Base-by-base conservation (phyloP, 2,797 vertebrate species). In the Xenopus petersii region DNA sequence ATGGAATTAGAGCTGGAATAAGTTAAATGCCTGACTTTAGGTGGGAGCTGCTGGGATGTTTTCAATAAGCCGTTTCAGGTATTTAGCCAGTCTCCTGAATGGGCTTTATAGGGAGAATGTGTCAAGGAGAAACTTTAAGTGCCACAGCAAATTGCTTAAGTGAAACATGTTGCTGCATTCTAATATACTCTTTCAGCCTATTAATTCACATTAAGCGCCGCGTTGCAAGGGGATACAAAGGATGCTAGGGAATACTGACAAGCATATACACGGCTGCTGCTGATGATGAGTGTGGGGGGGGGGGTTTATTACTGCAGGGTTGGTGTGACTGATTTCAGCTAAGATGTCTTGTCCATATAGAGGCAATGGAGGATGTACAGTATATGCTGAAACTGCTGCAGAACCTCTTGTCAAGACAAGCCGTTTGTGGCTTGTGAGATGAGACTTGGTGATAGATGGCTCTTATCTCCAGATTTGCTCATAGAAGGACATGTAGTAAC, bases 1-100 rank as follows among this genome's bases (percentile, higher is more conserved):
- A 85, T 65, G 64, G 72, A 16, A 77, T 83, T 83, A 81, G 69
- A 62, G 55, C 73, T 75, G 33, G 46, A 46, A 0, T 11, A 48
- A 56, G 51, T 49, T 10, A n/a, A 63, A 42, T 60, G 33, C 26
- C 26, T 1, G 26, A 30, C 26, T 30, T 4, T 30, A 30, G 21
- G 49, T 70, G 64, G 63, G 74, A n/a, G 73, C n/a, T 55, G 26
- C 42, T 54, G 61, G 65, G 47, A 54, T 75, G 72, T 81, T 85
- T 84, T 59, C 42, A 80, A 75, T 79, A 75, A 81, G 62, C 58
- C 54, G 24, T 15, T 62, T 6, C 15, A 17, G 81, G 79, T 54
- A 36, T 3, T 71, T 74, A 78, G 61, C 56, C 60, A 82, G 74
- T 15, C 24, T 65, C 15, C 16, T 70, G 13, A 72, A 82, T 76